Conservation (phyloP, 2,113 vertebrate genomes). For the Upupa epops region DNA sequence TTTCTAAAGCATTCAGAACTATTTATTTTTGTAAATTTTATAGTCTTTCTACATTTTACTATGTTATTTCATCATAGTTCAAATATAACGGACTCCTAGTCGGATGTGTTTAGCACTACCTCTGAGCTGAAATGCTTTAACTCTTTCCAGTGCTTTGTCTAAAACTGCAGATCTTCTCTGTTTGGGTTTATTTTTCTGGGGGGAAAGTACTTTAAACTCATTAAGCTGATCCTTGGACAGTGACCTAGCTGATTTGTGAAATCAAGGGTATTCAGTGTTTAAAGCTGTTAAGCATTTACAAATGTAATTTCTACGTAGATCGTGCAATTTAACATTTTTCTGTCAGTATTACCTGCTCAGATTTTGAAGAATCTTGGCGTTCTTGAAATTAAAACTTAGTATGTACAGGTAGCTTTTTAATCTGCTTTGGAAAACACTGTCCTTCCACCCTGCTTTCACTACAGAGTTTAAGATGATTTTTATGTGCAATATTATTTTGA, state of each 20-base stretch:
- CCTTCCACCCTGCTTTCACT: conserved; percentile 55
- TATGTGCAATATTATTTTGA: conserved; percentile 72
- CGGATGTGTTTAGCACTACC: conserved; percentile 79
- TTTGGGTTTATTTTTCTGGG: not conserved
- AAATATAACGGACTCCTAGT: conserved; percentile 67
- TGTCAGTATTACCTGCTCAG: conserved; percentile 75
- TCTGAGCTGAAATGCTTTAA: conserved; percentile 75
- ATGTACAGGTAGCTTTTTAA: conserved; percentile 70
- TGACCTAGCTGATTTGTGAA: conserved; percentile 63
- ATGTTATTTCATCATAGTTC: conserved; percentile 69
- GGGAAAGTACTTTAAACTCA: conserved; percentile 41
- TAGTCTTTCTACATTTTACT: conserved; percentile 78
- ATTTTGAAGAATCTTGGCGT: conserved; percentile 70
- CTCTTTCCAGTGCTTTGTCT: conserved; percentile 67
- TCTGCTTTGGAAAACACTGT: conserved; percentile 65
- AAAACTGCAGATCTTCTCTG: conserved; percentile 49
- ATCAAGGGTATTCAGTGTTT: conserved; percentile 69
- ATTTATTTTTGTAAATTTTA: conserved; percentile 80
- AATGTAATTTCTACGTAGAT: conserved; percentile 73
- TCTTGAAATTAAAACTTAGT: conserved; percentile 67
- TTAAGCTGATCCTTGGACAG: conserved; percentile 49
- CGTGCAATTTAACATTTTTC: conserved; percentile 71
- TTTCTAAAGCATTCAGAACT: conserved; percentile 74
- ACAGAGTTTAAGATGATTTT: conserved; percentile 53
- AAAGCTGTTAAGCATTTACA: conserved; percentile 64